These are phyloP conservation scores for Theretra japonica DNA, from an alignment of 2,888 invertebrate genomes.

Conservation along the genomic window DNA sequence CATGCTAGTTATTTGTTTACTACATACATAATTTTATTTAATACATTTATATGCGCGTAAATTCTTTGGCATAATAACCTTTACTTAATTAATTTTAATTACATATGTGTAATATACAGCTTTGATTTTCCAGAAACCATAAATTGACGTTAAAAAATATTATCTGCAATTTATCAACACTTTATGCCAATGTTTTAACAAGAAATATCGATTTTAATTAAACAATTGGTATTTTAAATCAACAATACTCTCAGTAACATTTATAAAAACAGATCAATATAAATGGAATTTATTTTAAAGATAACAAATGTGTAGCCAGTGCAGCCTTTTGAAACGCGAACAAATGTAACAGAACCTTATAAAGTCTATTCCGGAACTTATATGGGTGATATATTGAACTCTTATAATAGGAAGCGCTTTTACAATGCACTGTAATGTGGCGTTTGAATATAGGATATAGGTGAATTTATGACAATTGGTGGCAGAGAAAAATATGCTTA, in stretches of 20 bases:
- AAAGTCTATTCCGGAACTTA: conserved; percentile 52
- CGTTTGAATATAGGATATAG: neutral
- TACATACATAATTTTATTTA: too few relatives aligned
- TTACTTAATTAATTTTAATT: too few relatives aligned
- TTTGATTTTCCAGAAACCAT: too few relatives aligned
- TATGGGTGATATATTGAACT: conserved; percentile 54
- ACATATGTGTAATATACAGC: too few relatives aligned
- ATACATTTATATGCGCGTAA: too few relatives aligned
- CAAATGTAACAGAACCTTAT: conserved; percentile 40
- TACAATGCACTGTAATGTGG: conserved; percentile 42
- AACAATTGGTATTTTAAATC: neutral
- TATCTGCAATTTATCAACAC: too few relatives aligned
- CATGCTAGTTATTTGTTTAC: too few relatives aligned
- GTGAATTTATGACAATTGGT: too few relatives aligned
- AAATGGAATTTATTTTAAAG: neutral
- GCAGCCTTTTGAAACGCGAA: conserved; percentile 24
- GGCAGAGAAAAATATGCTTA: too few relatives aligned
- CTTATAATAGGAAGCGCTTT: conserved; percentile 43
- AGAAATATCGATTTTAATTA: neutral
- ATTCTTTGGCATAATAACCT: too few relatives aligned
- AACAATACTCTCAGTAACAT: neutral
- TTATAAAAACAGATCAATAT: neutral
- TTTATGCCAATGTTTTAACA: too few relatives aligned
- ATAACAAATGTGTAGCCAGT: conserved; percentile 13
- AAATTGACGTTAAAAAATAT: too few relatives aligned